phyloP scores from a whole-genome alignment of 2,888 invertebrate genomes.

The Dicranocentrus wangi region DNA sequence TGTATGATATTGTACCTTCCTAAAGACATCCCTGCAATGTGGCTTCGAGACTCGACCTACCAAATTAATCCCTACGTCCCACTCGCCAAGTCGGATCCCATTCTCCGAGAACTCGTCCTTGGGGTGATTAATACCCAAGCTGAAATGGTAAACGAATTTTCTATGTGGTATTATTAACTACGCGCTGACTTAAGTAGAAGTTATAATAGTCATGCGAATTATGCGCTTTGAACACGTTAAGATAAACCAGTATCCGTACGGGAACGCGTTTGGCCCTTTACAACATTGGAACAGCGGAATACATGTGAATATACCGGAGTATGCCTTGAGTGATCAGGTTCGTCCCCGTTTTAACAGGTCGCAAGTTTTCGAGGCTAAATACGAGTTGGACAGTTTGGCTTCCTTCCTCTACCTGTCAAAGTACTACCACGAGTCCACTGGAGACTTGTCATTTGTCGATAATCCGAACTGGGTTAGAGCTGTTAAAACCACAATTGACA shows the following conservation, averaged over 20 bases:
- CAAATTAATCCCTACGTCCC: constrained; percentile 71
- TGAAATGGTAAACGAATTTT: too few relatives aligned
- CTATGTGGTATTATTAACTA: too few relatives aligned
- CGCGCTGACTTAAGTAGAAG: too few relatives aligned
- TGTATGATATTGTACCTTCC: too few relatives aligned
- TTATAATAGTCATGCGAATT: too few relatives aligned
- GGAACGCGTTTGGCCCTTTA: constrained; percentile 69
- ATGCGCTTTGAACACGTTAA: too few relatives aligned
- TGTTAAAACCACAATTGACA: constrained; percentile 46
- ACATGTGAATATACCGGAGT: constrained; percentile 46
- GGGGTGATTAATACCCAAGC: constrained; percentile 72
- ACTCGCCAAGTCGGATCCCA: constrained; percentile 58
- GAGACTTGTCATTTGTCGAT: constrained; percentile 57
- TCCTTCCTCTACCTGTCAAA: constrained; percentile 70
- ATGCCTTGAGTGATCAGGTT: constrained; percentile 55
- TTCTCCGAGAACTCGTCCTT: constrained; percentile 64
- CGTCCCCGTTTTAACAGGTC: constrained; percentile 58
- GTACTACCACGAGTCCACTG: constrained; percentile 66
- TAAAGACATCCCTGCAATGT: constrained; percentile 72
- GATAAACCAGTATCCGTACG: constrained; percentile 53
- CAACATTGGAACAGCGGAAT: constrained; percentile 67
- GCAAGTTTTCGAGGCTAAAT: constrained; percentile 71
- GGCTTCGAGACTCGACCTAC: constrained; percentile 71
- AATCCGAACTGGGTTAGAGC: constrained; percentile 68
- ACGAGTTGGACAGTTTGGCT: constrained; percentile 64